Base-by-base conservation (phyloP, 1,140 invertebrate genomes). In the Ceratoteleas bidentatus region DNA sequence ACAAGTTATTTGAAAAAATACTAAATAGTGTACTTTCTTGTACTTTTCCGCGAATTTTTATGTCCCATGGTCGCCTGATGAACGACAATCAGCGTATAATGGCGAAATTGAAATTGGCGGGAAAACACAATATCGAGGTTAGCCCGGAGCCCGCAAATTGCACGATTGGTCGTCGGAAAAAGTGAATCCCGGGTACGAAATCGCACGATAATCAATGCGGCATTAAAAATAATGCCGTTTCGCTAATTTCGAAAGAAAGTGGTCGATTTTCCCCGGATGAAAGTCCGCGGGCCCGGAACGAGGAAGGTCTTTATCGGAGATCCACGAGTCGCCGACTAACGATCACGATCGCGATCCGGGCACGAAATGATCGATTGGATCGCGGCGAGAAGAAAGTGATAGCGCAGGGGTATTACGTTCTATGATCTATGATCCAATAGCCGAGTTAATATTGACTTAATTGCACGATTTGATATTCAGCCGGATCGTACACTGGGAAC, bases 371-470 rank as follows among this genome's bases (percentile, higher is more conserved):
- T 70, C 57, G 75, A 78, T 70, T 49, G 8, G 54, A 79, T 73
- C 68, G 56, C 40, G 54, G 66, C 58, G 52, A 52, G 47, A 69
- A 53, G 66, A 70, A 79, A 79, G 66, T 72, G 61, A 79, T 72
- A 58, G 66, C 15, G 54, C 33, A 13, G 47, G 32, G 60, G 40
- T 68, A 73, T 73, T 73, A 79, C 76, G 62, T 79, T 61, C 61
- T 62, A 73, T 73, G 76, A 79, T 79, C 76, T 79, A 79, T 66
- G 68, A 73, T 79, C 76, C 61, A 79, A 79, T 79, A 73, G 6
- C 32, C 69, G 77, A 64, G 36, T 80, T 73, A 73, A 80, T 73
- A 80, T 73, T 68, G 69, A 73, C 56, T 80, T 66, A 80, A 80
- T 80, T 80, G 68, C 77, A 80, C 69, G 77, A 73, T 68, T 68